Percentiles rank a stretch among this genome's conserved stretches.
phyloP scores from a whole-genome alignment of 1,140 invertebrate species.

The Tribolium castaneum region DNA sequence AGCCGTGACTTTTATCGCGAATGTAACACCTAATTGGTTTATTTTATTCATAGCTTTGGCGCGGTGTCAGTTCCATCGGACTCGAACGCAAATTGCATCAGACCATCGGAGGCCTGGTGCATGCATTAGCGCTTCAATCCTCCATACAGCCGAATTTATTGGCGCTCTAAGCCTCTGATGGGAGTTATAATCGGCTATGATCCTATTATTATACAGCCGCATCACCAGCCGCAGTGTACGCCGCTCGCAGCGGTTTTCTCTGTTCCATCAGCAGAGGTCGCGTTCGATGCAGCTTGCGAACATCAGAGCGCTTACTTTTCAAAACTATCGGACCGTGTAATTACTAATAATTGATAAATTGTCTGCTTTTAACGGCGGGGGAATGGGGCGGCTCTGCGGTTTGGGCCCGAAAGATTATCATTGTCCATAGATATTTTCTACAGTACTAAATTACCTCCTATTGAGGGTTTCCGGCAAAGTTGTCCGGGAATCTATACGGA shows the following conservation, averaged over 20 bases:
- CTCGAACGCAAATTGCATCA: slow-evolving; percentile 21
- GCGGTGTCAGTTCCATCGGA: background rate
- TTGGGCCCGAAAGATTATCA: background rate
- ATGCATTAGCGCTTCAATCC: slow-evolving; percentile 27
- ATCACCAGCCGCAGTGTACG: slow-evolving; percentile 46
- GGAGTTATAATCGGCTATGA: slow-evolving; percentile 59
- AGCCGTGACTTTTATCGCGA: background rate
- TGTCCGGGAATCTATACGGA: too few species aligned
- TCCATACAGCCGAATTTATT: slow-evolving; percentile 54
- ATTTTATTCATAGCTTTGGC: background rate
- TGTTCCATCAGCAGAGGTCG: background rate
- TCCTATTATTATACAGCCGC: slow-evolving; percentile 60
- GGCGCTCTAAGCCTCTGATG: slow-evolving; percentile 58
- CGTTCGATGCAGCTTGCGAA: slow-evolving; percentile 8
- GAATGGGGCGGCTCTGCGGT: background rate
- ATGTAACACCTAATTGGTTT: background rate
- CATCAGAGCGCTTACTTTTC: slow-evolving; percentile 12
- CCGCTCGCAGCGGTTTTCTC: slow-evolving; percentile 28
- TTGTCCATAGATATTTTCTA: too few species aligned
- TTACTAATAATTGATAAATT: slow-evolving; percentile 34
- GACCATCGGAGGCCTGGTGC: slow-evolving; percentile 20
- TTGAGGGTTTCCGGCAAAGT: too few species aligned
- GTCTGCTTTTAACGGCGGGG: background rate
- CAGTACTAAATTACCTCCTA: too few species aligned
- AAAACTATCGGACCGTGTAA: slow-evolving; percentile 18